A percentile compares a stretch with the other conserved stretches of the same genome.
These are phyloP conservation scores for Drosophila mayaguana DNA, from an alignment of 2,888 invertebrate species.

Conservation along the genomic window DNA sequence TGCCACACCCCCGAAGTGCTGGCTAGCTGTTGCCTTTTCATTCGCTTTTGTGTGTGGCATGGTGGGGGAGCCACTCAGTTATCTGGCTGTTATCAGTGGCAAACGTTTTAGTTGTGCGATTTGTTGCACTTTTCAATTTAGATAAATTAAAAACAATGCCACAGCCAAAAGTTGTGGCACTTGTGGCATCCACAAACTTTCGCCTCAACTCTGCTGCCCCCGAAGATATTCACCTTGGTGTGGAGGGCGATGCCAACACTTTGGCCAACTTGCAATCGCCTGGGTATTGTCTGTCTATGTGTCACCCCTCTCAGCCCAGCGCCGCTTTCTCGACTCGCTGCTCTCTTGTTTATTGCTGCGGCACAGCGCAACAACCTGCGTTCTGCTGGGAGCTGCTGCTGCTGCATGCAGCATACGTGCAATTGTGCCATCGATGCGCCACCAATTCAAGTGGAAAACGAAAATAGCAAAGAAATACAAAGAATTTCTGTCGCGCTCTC, in stretches of 20 bases:
- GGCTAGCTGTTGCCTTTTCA: conserved; percentile 9
- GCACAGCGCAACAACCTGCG: conserved; percentile 51
- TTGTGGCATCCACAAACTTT: conserved; percentile 45
- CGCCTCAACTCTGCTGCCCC: neutral
- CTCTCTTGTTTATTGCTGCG: conserved; percentile 62
- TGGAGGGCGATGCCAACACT: conserved; percentile 60
- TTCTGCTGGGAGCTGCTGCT: conserved; percentile 29
- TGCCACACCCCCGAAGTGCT: neutral
- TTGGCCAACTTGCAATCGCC: conserved; percentile 67
- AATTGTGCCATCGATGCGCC: conserved; percentile 63
- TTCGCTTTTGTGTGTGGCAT: neutral
- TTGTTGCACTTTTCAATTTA: conserved; percentile 80
- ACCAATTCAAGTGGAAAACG: conserved; percentile 71
- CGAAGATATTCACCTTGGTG: conserved; percentile 47
- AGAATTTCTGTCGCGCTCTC: neutral
- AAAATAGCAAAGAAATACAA: conserved; percentile 20
- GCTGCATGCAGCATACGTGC: conserved; percentile 52
- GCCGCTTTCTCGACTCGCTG: neutral
- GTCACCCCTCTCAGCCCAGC: neutral
- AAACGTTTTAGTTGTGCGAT: conserved; percentile 68
- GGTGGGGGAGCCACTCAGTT: neutral
- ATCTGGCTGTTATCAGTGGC: conserved; percentile 46
- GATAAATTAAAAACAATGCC: conserved; percentile 80
- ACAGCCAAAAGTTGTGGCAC: conserved; percentile 54
- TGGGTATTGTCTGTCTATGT: conserved; percentile 45